phyloP scores from a whole-genome alignment of 2,797 vertebrate species.

The Molothrus aeneus region DNA sequence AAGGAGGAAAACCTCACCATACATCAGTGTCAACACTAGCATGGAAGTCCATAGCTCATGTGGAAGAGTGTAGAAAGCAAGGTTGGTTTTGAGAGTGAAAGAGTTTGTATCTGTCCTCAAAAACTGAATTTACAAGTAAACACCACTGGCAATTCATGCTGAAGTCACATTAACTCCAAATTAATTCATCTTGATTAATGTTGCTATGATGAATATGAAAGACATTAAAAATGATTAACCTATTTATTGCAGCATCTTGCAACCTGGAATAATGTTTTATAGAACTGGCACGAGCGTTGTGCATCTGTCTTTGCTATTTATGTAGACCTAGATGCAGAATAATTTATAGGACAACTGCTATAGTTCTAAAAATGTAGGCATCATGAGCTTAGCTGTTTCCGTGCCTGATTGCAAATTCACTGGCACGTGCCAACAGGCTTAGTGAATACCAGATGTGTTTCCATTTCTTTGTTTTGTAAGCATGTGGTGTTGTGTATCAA shows the following conservation, averaged over 20 bases:
- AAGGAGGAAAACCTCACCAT: background rate
- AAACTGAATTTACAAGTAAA: constrained; percentile 2
- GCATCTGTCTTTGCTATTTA: constrained; percentile 58
- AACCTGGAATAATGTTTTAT: constrained; percentile 43
- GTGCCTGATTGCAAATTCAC: background rate
- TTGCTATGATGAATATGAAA: constrained; percentile 50
- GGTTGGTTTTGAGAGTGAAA: background rate
- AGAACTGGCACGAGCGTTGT: constrained; percentile 7
- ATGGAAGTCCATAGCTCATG: background rate
- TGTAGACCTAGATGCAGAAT: constrained; percentile 22
- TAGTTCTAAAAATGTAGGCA: background rate
- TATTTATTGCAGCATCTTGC: constrained; percentile 52
- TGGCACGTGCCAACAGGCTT: background rate
- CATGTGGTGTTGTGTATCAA: background rate
- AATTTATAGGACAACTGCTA: background rate
- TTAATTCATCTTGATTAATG: constrained; percentile 64
- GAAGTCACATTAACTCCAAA: constrained; percentile 30
- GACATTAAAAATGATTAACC: constrained; percentile 64
- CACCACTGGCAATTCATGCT: constrained; percentile 13
- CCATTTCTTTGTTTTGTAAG: background rate
- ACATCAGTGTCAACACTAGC: background rate
- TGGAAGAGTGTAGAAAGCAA: background rate
- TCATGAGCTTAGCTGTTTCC: background rate
- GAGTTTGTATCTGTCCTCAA: background rate
- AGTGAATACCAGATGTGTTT: background rate